phyloP scores from a whole-genome alignment of 2,113 vertebrate species.

The Acanthisitta chloris region DNA sequence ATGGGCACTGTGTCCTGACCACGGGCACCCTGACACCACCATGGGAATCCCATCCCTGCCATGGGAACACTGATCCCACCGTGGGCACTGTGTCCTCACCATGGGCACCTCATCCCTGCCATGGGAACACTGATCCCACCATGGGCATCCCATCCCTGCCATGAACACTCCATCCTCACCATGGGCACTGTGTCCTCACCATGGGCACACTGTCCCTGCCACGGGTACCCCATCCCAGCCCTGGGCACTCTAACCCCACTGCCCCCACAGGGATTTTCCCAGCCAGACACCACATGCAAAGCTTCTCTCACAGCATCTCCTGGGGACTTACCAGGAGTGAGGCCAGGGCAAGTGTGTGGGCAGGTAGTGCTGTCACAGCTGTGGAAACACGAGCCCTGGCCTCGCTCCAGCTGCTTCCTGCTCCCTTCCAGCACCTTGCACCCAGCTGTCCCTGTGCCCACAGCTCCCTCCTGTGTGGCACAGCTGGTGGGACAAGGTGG shows the following conservation, averaged over 20 bases:
- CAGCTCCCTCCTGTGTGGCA: rapidly evolving
- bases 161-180: rapidly evolving
- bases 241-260: background rate
- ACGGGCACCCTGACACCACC: rapidly evolving
- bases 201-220: rapidly evolving
- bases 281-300: background rate
- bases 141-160: rapidly evolving
- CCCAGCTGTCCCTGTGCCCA: rapidly evolving
- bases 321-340: background rate
- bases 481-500: rapidly evolving
- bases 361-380: background rate
- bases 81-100: too few relatives aligned
- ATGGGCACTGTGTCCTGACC: rapidly evolving
- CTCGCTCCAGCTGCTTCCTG: slow-evolving; percentile 29
- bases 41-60: rapidly evolving
- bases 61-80: rapidly evolving
- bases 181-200: rapidly evolving
- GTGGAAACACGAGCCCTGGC: background rate
- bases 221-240: background rate
- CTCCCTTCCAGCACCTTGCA: rapidly evolving
- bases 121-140: too few relatives aligned
- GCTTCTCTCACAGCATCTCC: background rate
- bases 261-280: background rate
- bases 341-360: background rate
- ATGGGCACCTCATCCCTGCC: rapidly evolving